Evolutionary conservation across 2,113 vertebrate species (phyloP).

Genomic region (Marmota flaviventris): DNA sequence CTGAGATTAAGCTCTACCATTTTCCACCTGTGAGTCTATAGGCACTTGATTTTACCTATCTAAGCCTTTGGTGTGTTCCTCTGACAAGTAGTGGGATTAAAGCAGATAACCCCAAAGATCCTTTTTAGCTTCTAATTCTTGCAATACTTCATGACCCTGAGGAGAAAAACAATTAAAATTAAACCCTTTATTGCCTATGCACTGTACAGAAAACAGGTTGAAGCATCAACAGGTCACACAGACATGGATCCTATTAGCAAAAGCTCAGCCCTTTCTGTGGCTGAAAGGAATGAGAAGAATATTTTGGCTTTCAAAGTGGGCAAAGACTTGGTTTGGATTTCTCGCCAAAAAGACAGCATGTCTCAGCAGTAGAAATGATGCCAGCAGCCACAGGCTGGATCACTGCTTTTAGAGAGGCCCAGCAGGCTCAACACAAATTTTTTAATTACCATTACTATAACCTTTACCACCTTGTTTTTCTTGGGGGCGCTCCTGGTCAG

Average conservation of each 20-base stretch:
- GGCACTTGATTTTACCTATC: not conserved
- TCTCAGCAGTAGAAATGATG: constrained; percentile 75
- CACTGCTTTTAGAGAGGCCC: constrained; percentile 70
- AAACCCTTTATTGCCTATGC: constrained; percentile 18
- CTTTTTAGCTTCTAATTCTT: not conserved
- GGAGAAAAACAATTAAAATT: constrained; percentile 48
- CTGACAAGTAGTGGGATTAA: not conserved
- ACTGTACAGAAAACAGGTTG: constrained; percentile 65
- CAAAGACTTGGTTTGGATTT: constrained; percentile 81
- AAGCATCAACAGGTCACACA: constrained; percentile 40
- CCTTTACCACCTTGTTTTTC: constrained; percentile 79
- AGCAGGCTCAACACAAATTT: constrained; percentile 70
- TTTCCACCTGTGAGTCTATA: not conserved
- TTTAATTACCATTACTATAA: constrained; percentile 76
- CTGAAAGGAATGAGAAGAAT: constrained; percentile 76
- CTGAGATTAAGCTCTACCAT: not conserved
- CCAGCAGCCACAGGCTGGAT: constrained; percentile 81
- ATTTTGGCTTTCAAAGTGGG: constrained; percentile 76
- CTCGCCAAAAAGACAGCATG: constrained; percentile 80
- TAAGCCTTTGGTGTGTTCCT: constrained; percentile 3
- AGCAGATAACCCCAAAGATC: not conserved
- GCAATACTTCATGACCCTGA: not conserved
- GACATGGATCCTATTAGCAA: constrained; percentile 58
- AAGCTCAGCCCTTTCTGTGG: constrained; percentile 64
- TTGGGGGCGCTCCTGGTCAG: constrained; percentile 77